These are phyloP conservation scores for Phyllostomus hastatus DNA, from an alignment of 2,113 vertebrate species.

Conservation along the genomic window DNA sequence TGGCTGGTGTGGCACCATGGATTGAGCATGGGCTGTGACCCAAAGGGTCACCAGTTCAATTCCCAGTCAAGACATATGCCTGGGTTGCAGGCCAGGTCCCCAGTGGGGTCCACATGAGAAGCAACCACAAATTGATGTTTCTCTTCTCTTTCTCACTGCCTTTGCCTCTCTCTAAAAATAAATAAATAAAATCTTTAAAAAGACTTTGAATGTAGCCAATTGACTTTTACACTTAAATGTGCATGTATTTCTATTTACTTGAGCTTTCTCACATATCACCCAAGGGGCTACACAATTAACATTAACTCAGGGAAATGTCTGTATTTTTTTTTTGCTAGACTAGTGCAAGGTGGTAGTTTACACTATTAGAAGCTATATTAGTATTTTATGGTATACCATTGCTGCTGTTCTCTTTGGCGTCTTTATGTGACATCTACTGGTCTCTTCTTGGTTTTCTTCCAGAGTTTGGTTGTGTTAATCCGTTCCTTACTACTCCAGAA, in stretches of 20 bases:
- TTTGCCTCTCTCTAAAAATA: too few species aligned
- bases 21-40: too few species aligned
- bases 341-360: not conserved
- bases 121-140: too few species aligned
- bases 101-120: too few species aligned
- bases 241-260: not conserved
- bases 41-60: too few species aligned
- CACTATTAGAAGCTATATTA: not conserved
- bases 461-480: not conserved
- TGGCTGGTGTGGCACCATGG: too few species aligned
- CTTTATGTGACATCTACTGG: not conserved
- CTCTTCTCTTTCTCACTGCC: too few species aligned
- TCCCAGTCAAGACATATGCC: too few species aligned
- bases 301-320: not conserved
- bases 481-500: not conserved
- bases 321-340: not conserved
- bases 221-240: not conserved
- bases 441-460: not conserved
- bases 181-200: too few species aligned
- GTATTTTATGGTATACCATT: not conserved
- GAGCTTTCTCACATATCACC: not conserved
- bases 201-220: not conserved
- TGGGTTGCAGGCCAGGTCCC: too few species aligned
- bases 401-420: not conserved
- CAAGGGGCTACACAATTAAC: not conserved